Percentiles rank a stretch among this genome's conserved stretches.
Conservation (phyloP, 2,888 invertebrate species). For the Heliconius aoede region DNA sequence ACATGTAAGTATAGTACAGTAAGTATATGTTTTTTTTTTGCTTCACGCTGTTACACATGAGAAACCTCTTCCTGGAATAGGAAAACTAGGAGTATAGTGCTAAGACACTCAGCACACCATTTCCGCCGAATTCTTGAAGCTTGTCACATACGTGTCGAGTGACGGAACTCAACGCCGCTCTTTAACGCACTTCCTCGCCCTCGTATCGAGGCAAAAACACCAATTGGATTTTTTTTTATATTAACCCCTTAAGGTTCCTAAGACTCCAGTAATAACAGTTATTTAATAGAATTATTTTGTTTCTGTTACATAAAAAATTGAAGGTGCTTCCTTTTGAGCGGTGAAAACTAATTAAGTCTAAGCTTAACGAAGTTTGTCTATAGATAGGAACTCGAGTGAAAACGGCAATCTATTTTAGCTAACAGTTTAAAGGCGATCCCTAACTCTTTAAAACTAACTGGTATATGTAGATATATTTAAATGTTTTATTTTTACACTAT, state of each 20-base stretch:
- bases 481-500: background rate
- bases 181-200: no score
- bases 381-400: conserved; percentile 18
- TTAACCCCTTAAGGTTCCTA: background rate
- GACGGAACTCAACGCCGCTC: no score
- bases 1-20: no score
- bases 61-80: no score
- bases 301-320: conserved; percentile 7
- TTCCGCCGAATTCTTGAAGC: no score
- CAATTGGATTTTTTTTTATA: no score
- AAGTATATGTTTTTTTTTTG: no score
- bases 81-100: no score
- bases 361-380: conserved; percentile 42
- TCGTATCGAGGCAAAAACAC: no score
- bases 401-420: conserved; percentile 15
- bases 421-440: conserved; percentile 14
- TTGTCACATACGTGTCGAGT: no score
- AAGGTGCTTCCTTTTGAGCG: conserved; percentile 32
- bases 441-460: conserved; percentile 4
- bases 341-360: conserved; percentile 42
- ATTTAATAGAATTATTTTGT: conserved; percentile 12
- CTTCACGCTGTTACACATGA: no score
- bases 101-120: no score
- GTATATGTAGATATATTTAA: conserved; percentile 3
- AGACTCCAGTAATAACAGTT: conserved; percentile 4